Percentiles rank a stretch among this genome's conserved stretches.
Conservation (phyloP, 1,140 invertebrate genomes). For the Drosophila santomea region DNA sequence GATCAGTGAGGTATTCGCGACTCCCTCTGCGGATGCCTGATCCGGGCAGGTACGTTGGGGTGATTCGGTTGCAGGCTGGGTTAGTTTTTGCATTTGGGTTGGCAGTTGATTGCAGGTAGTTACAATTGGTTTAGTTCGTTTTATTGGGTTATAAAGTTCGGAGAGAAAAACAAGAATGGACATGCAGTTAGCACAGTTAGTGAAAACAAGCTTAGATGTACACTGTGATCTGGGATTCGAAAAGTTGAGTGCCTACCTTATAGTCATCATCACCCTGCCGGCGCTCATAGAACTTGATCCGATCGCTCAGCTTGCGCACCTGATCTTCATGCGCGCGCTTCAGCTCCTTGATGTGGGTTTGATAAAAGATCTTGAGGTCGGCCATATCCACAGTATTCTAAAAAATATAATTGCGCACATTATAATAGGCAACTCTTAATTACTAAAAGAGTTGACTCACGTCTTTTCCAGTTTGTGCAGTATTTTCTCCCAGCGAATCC, state of each 20-base stretch:
- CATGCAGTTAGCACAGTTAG: conserved; percentile 69
- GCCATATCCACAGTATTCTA: conserved; percentile 55
- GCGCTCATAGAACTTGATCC: conserved; percentile 70
- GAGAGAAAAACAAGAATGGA: conserved; percentile 56
- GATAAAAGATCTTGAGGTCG: conserved; percentile 75
- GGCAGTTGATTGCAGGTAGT: conserved; percentile 58
- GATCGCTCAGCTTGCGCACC: conserved; percentile 64
- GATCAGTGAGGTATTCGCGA: conserved; percentile 66
- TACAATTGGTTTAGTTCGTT: conserved; percentile 46
- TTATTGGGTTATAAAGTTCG: conserved; percentile 65
- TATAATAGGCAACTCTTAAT: neutral
- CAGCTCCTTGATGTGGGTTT: conserved; percentile 73
- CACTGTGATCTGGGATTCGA: neutral
- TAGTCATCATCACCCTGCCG: conserved; percentile 78
- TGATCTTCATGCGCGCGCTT: conserved; percentile 65
- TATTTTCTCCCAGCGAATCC: conserved; percentile 39
- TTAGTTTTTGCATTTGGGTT: conserved; percentile 43
- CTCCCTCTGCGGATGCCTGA: conserved; percentile 7
- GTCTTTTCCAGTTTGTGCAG: conserved; percentile 20
- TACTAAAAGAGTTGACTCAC: conserved; percentile 6
- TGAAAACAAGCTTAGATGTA: conserved; percentile 15
- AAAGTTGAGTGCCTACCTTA: conserved; percentile 52
- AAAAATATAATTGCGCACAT: neutral
- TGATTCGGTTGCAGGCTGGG: conserved; percentile 44
- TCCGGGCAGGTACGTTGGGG: conserved; percentile 54